Evolutionary conservation across 2,888 invertebrate species (phyloP), one percentile per base, ranked within the genome.

Genomic region (Amblyteles armatorius): DNA sequence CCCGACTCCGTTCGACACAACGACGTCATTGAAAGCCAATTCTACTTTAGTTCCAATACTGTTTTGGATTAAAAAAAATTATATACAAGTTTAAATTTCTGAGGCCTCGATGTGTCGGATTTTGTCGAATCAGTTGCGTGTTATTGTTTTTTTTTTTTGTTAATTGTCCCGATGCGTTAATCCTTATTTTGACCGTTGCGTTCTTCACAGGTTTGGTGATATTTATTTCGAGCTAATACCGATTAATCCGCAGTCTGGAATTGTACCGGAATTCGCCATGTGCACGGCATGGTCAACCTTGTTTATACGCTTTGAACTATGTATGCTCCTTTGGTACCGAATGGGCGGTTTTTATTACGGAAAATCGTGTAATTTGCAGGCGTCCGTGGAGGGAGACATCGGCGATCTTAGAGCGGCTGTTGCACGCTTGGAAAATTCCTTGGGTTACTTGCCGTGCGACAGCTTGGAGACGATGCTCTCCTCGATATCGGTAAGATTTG

Each of bases 381-480:
- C 93, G 57, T 91, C 91, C 79, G 88, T 95, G 65, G 92, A 93
- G 86, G 94, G 94, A 76, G 96, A 96, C 94, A 95, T 97, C 93
- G 96, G 96, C 93, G 95, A 95, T 91, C 95, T 97, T 90, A 96
- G 96, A 90, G 95, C 95, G 93, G 96, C 96, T 90, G 95, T 97
- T 88, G 95, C 95, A 89, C 95, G 95, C 88, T 95, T 97, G 86
- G 97, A 97, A 94, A 95, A 95, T 87, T 95, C 95, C 88, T 95
- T 97, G 89, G 95, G 95, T 81, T 95, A 95, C 91, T 95, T 97
- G 88, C 97, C 97, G 22, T 95, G 95, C 88, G 96, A 96, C 92
- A 97, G 96, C 92, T 95, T 97, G 89, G 95, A 96, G 87, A 95
- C 96, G 78, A 97, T 97, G 96, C 95, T 96, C 88, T 94, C 95